Percentiles rank a stretch among this genome's conserved stretches.
Evolutionary conservation across 2,888 invertebrate species (phyloP).

Genomic region (Cinara cedri): DNA sequence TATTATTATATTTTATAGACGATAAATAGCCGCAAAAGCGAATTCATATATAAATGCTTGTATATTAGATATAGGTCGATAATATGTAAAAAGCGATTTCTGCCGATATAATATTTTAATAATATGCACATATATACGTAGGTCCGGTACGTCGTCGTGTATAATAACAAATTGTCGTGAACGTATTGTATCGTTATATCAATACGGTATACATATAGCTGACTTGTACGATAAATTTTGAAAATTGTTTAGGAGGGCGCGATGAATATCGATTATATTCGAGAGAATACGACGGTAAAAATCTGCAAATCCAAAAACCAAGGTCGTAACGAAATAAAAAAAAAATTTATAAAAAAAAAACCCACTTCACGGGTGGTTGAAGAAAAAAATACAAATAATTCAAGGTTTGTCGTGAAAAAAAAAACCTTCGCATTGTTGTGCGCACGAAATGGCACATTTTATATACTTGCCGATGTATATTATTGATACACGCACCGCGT

Average conservation of each 20-base stretch:
- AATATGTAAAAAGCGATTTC: not conserved
- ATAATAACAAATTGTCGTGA: not conserved
- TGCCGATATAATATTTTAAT: too few relatives aligned
- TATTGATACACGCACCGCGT: not conserved
- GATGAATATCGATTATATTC: not conserved
- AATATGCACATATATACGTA: too few relatives aligned
- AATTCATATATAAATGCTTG: not conserved
- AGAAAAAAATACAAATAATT: conserved; percentile 10
- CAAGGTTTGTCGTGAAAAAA: conserved; percentile 48
- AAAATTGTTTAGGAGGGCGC: too few relatives aligned
- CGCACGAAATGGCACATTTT: conserved; percentile 22
- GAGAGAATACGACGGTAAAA: not conserved
- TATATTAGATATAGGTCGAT: too few relatives aligned
- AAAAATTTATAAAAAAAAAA: conserved; percentile 20
- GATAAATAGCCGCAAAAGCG: conserved; percentile 9
- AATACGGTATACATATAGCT: too few relatives aligned
- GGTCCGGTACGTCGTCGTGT: not conserved
- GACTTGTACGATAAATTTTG: too few relatives aligned
- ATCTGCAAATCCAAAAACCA: conserved; percentile 13
- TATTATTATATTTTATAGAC: too few relatives aligned
- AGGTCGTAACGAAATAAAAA: too few relatives aligned
- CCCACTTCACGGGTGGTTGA: conserved; percentile 38
- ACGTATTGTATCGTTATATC: not conserved
- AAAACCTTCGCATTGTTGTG: conserved; percentile 42
- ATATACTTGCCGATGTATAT: too few relatives aligned